Conservation (phyloP, 2,888 invertebrate genomes). For the Strigamia crassipes region DNA sequence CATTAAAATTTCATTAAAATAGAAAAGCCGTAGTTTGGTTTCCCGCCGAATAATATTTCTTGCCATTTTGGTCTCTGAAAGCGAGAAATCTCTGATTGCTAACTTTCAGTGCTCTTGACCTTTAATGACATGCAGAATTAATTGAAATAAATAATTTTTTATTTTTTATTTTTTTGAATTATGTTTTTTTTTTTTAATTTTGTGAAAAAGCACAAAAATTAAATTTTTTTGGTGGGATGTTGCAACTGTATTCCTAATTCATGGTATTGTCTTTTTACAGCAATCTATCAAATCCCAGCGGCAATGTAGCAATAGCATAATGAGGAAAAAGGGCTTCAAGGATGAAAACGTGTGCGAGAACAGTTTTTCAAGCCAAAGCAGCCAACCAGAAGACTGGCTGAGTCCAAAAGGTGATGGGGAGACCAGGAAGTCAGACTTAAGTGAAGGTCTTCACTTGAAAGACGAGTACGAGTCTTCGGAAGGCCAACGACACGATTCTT, state of each 20-base stretch:
- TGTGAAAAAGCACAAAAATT: background rate
- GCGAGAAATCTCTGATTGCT: no score
- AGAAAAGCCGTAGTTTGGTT: no score
- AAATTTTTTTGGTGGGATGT: background rate
- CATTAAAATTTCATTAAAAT: no score
- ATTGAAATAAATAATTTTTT: no score
- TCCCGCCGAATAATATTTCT: no score
- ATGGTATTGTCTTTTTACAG: background rate
- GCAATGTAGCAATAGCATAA: background rate
- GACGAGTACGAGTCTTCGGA: background rate
- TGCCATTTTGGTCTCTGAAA: no score
- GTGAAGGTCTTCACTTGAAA: background rate
- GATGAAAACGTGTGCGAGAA: conserved; percentile 11
- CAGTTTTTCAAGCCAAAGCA: conserved; percentile 5
- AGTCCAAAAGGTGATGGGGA: background rate
- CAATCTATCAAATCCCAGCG: conserved; percentile 16
- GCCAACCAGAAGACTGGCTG: background rate
- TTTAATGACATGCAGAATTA: no score
- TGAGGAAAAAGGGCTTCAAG: conserved; percentile 12
- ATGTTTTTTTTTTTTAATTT: background rate
- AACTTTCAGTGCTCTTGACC: no score
- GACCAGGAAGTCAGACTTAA: background rate
- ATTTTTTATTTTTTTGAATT: background rate
- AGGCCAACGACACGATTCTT: conserved; percentile 16
- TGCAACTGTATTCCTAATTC: background rate